phyloP scores from a whole-genome alignment of 2,113 vertebrate species.

The Actinemys pallida region DNA sequence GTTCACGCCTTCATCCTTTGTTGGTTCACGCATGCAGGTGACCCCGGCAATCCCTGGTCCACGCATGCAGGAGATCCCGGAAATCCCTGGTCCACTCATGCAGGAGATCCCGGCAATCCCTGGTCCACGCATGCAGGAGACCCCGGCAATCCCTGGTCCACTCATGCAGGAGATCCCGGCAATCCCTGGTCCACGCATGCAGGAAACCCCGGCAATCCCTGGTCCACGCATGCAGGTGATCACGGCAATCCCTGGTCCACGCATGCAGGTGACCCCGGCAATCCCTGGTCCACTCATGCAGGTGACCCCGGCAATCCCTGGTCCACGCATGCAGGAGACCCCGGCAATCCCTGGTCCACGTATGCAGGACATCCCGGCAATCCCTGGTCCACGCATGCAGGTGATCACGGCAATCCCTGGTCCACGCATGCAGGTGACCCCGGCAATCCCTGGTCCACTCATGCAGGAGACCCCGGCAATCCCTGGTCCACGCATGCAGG shows the following conservation, averaged over 20 bases:
- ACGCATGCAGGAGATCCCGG: too few relatives aligned
- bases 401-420: too few relatives aligned
- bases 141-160: too few relatives aligned
- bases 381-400: not conserved
- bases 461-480: too few relatives aligned
- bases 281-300: not conserved
- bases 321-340: too few relatives aligned
- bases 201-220: too few relatives aligned
- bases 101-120: constrained; percentile 35
- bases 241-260: not conserved
- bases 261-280: too few relatives aligned
- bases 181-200: not conserved
- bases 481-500: too few relatives aligned
- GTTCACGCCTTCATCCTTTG: not conserved
- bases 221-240: constrained; percentile 10
- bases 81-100: not conserved
- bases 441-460: not conserved
- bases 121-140: too few relatives aligned
- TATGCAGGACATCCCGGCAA: constrained; percentile 41
- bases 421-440: constrained; percentile 25
- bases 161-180: constrained; percentile 33
- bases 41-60: constrained; percentile 10
- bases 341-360: too few relatives aligned
- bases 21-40: not conserved
- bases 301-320: constrained; percentile 30